A percentile compares a stretch with the other conserved stretches of the same genome.
phyloP scores from a whole-genome alignment of 1,140 invertebrate genomes.

The Rhizoglyphus robini region DNA sequence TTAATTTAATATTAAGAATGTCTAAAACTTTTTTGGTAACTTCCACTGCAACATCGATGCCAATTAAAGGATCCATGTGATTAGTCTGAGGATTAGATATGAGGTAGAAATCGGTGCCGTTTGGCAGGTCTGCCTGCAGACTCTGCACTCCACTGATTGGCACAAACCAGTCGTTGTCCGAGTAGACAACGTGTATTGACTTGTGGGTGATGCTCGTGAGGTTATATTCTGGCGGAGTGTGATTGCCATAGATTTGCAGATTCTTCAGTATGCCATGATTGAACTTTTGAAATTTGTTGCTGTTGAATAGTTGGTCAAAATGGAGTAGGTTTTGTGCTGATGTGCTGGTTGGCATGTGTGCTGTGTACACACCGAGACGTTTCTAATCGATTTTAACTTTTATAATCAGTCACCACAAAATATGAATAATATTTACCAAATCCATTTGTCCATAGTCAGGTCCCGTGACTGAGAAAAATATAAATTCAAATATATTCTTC shows the following conservation, averaged over 20 bases:
- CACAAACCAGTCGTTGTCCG: neutral
- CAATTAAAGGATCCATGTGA: constrained; percentile 7
- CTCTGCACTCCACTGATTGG: neutral
- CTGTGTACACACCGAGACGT: constrained; percentile 47
- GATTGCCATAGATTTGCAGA: constrained; percentile 11
- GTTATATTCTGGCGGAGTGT: constrained; percentile 9
- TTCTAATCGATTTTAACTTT: too few species aligned
- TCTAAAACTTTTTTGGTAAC: too few species aligned
- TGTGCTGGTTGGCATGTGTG: constrained; percentile 66
- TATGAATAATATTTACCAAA: neutral
- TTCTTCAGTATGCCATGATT: neutral
- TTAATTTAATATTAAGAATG: too few species aligned
- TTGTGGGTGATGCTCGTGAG: neutral
- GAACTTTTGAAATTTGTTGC: neutral
- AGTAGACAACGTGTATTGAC: neutral
- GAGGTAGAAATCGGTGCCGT: neutral
- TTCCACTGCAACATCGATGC: neutral
- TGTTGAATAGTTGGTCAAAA: constrained; percentile 35
- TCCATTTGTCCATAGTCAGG: neutral
- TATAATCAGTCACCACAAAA: too few species aligned
- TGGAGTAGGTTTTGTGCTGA: constrained; percentile 58
- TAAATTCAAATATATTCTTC: neutral
- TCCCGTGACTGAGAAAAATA: neutral
- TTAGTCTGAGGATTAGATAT: neutral
- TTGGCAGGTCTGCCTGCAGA: neutral